Percentiles rank a stretch among this genome's conserved stretches.
Evolutionary conservation across 2,797 vertebrate species (phyloP).

Genomic region (Chrosomus eos): DNA sequence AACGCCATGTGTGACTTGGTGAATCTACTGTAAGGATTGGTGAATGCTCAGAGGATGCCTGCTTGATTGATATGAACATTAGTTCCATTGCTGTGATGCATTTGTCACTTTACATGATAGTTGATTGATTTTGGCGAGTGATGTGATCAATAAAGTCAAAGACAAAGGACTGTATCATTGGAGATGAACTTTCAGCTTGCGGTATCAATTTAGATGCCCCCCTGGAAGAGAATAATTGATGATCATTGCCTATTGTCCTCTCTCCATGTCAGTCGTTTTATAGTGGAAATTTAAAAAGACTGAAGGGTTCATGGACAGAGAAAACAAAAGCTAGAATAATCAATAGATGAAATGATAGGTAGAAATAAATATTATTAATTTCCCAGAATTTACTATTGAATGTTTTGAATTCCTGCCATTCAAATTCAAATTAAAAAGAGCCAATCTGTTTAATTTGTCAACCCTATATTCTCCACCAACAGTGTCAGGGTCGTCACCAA

Average conservation of each 20-base stretch:
- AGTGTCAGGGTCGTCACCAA: background rate
- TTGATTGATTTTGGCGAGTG: slow-evolving; percentile 57
- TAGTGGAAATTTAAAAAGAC: background rate
- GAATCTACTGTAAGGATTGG: slow-evolving; percentile 30
- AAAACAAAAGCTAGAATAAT: background rate
- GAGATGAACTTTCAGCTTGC: slow-evolving; percentile 65
- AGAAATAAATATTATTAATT: background rate
- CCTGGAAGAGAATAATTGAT: slow-evolving; percentile 54
- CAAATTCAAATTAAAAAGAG: background rate
- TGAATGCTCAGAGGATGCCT: slow-evolving; percentile 56
- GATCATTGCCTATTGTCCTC: slow-evolving; percentile 28
- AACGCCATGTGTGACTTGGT: background rate
- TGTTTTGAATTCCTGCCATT: background rate
- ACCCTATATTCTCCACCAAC: background rate
- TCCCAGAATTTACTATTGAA: background rate
- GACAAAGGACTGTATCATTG: slow-evolving; percentile 57
- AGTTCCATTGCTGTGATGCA: slow-evolving; percentile 58
- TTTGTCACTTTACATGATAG: slow-evolving; percentile 58
- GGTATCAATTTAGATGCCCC: slow-evolving; percentile 56
- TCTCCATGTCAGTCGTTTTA: background rate
- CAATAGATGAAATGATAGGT: background rate
- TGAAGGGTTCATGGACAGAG: background rate
- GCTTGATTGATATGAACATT: slow-evolving; percentile 59
- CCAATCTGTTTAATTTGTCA: background rate
- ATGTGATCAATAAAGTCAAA: slow-evolving; percentile 63